A percentile compares a stretch with the other conserved stretches of the same genome.
These are phyloP conservation scores for Leucoma salicis DNA, from an alignment of 2,888 invertebrate species.

Conservation along the genomic window DNA sequence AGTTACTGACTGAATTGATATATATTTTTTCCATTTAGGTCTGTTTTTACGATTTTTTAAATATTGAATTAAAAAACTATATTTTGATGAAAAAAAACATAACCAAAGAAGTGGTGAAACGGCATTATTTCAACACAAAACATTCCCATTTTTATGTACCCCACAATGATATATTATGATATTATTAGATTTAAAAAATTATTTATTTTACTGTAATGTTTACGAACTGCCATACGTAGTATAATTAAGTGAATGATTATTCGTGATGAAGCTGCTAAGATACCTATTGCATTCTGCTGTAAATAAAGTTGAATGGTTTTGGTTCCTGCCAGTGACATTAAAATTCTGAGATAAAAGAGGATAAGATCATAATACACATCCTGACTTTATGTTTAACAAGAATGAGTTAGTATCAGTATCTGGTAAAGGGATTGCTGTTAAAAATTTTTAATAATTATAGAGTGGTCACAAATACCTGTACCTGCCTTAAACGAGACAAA, in stretches of 20 bases:
- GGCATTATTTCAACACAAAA: constrained; percentile 7
- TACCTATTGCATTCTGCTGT: background rate
- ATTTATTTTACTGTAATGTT: constrained; percentile 65
- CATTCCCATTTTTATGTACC: constrained; percentile 7
- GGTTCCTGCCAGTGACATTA: no score
- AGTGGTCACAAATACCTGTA: no score
- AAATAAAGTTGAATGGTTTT: background rate
- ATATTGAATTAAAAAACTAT: constrained; percentile 3
- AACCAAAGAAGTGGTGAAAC: constrained; percentile 33
- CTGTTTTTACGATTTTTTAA: background rate
- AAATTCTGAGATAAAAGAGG: no score
- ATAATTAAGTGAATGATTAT: constrained; percentile 41
- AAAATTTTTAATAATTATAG: no score
- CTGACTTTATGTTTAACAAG: no score
- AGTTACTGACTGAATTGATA: background rate
- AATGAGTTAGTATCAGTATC: no score
- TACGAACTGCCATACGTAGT: constrained; percentile 73
- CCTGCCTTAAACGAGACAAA: no score
- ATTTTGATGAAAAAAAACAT: constrained; percentile 13
- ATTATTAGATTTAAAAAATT: constrained; percentile 39
- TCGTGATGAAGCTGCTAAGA: background rate
- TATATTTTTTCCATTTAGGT: background rate
- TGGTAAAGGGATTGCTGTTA: no score
- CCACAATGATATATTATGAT: constrained; percentile 14
- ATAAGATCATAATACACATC: no score